Evolutionary conservation across 2,113 vertebrate genomes (phyloP), one percentile per base, ranked within the genome.

Genomic region (Osmerus mordax): DNA sequence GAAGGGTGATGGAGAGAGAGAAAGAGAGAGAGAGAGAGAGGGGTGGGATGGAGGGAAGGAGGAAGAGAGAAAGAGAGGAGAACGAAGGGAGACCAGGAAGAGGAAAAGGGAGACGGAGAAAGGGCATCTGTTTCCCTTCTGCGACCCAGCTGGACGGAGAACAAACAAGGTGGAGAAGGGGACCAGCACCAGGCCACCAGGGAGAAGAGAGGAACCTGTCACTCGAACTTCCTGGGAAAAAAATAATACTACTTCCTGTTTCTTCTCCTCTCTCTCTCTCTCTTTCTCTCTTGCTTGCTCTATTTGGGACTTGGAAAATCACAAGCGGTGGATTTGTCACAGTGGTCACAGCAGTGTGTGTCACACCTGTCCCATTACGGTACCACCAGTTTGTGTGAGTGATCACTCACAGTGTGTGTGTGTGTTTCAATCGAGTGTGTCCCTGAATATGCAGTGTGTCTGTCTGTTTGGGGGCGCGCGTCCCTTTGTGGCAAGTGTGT

Each of bases 111-210:
- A 41, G 67, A 72, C 36, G 21, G 16, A 62, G 21, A 21, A 55
- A 67, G 60, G 69, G 85, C 87, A 90, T 90, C 84, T 88, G 85
- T 89, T 91, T 90, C 89, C 89, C 87, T 84, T 86, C 82, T 83
- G 84, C 73, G 72, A 67, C 79, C 86, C 89, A 90, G 86, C 85
- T 90, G 88, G 87, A 87, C 74, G 75, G 77, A 81, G 88, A 90
- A 90, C 87, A 90, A 91, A 89, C 23, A 74, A 82, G 78, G 77
- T 3, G 58, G 36, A 67, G 55, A 2, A 51, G 65, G 56, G 19
- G 71, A 83, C 66, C 75, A 75, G 47, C 41, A 47, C 41, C 7
- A 7, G 41, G 41, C 41, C 41, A 47, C 41, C 41, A 47, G 75
- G 58, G 67, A 36, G 67, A 74, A 61, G 67, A 28, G 60, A 55